Evolutionary conservation across 2,797 vertebrate genomes (phyloP), one percentile per base, ranked within the genome.

Genomic region (Myoxocephalus aenaeus): DNA sequence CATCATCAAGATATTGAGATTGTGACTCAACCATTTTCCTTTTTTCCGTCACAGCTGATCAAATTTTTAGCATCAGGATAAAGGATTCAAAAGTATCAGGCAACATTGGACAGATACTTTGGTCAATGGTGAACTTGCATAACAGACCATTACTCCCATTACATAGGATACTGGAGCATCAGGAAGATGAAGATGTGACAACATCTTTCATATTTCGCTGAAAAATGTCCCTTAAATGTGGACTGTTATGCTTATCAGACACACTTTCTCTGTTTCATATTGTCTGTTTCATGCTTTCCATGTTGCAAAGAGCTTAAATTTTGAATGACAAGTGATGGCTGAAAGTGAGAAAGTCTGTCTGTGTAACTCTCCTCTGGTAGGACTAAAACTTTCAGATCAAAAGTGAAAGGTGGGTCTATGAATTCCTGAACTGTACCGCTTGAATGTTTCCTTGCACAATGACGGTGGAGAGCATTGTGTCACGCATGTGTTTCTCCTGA

Each of bases 281-380:
- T 70, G 72, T 90, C 81, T 50, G 53, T 80, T 86, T 86, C 82
- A 88, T 87, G 93, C 94, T 94, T 95, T 94, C 88, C 76, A 83
- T 94, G 93, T 94, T 82, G 94, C 92, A 75, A 84, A 85, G 59
- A 90, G 93, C 90, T 90, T 86, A 65, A 73, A 79, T 82, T 71
- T 64, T 80, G 79, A 86, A 69, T 83, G 83, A 87, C 20, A 71
- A 54, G 71, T 77, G 88, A 80, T 44, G 82, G 73, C 20, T 89
- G 85, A 81, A 81, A 81, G 81, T 74, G 76, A 80, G 53, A 53
- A 71, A 75, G 65, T 92, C 25, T 57, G 62, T 80, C 27, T 79
- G 36, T 80, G 27, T 81, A 22, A 73, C n/a, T 84, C 64, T 77
- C 36, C 48, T 71, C 46, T 79, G 79, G 79, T 82, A 50, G 75